These are phyloP conservation scores for Cryptosula pallasiana DNA, from an alignment of 2,888 invertebrate species.

Conservation along the genomic window DNA sequence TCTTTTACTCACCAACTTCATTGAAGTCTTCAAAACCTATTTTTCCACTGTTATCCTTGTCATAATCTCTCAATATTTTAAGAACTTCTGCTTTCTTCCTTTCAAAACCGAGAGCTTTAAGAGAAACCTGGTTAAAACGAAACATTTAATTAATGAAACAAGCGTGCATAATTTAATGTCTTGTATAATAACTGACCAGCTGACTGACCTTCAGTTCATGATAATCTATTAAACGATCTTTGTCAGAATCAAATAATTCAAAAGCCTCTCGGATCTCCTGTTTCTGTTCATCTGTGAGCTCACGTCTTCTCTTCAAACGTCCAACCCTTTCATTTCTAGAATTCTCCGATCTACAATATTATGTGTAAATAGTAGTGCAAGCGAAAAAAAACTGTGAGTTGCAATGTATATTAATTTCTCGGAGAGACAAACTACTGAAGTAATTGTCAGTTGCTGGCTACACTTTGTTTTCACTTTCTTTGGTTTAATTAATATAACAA, in stretches of 20 bases:
- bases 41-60: conserved; percentile 48
- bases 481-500: no score
- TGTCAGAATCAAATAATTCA: conserved; percentile 54
- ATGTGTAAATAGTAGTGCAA: no score
- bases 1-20: conserved; percentile 49
- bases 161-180: no score
- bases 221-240: conserved; percentile 51
- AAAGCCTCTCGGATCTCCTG: conserved; percentile 53
- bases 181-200: no score
- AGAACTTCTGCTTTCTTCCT: conserved; percentile 52
- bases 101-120: conserved; percentile 53
- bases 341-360: conserved; percentile 4
- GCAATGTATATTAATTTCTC: no score
- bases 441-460: no score
- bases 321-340: not conserved
- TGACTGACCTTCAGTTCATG: conserved; percentile 50
- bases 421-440: no score
- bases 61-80: conserved; percentile 50
- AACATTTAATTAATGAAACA: not conserved
- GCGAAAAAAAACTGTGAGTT: no score
- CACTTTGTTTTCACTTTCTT: no score
- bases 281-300: conserved; percentile 52
- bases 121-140: conserved; percentile 41
- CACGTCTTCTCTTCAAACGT: conserved; percentile 40
- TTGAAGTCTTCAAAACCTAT: conserved; percentile 52